phyloP scores from a whole-genome alignment of 2,888 invertebrate genomes.

The Brachypterus glaber region DNA sequence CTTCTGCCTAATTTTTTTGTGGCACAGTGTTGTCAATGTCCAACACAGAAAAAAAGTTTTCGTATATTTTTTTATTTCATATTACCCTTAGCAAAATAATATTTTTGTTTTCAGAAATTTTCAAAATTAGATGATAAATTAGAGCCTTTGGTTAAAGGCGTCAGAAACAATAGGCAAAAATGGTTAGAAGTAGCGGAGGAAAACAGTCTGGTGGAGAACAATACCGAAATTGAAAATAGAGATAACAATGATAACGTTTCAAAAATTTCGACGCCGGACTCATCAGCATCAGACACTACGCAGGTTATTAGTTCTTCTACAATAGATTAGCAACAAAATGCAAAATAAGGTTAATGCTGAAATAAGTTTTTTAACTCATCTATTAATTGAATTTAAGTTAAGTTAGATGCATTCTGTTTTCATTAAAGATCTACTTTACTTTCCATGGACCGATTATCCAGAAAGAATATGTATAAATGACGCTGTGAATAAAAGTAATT shows the following conservation, averaged over 20 bases:
- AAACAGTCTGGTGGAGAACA: conserved; percentile 28
- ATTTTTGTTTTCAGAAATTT: conserved; percentile 58
- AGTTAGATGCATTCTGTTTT: too few species aligned
- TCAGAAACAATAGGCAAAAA: conserved; percentile 68
- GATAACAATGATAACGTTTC: conserved; percentile 35
- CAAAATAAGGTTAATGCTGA: too few species aligned
- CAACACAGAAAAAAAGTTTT: not conserved
- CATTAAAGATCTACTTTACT: too few species aligned
- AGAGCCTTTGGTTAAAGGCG: conserved; percentile 73
- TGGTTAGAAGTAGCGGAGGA: conserved; percentile 68
- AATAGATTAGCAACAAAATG: too few species aligned
- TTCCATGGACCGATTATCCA: too few species aligned
- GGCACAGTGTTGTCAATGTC: not conserved
- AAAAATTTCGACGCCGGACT: conserved; percentile 11
- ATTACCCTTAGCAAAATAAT: not conserved
- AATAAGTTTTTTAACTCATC: too few species aligned
- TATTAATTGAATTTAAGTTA: too few species aligned
- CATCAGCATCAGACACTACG: conserved; percentile 29
- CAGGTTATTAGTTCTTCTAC: too few species aligned
- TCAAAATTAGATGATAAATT: conserved; percentile 69
- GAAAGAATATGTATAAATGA: too few species aligned
- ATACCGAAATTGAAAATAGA: conserved; percentile 15
- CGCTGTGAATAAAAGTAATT: too few species aligned
- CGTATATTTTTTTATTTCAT: not conserved
- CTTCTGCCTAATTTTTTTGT: too few species aligned